phyloP scores from a whole-genome alignment of 2,888 invertebrate species.

The Rhorus exstirpatorius region DNA sequence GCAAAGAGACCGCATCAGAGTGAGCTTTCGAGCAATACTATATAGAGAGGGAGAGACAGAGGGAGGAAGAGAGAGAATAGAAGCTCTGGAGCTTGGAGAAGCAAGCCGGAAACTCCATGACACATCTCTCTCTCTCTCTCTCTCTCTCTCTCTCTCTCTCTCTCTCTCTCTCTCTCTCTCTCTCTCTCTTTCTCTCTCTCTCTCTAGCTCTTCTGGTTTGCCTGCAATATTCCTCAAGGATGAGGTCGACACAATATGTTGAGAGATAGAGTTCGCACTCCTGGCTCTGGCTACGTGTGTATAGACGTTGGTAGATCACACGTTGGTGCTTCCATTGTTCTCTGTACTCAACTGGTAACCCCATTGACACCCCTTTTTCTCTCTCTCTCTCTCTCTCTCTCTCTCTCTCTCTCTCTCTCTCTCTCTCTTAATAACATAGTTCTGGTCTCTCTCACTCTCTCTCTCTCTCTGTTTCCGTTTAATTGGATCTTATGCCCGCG shows the following conservation, averaged over 20 bases:
- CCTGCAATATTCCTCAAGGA: conserved; percentile 58
- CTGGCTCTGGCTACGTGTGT: conserved; percentile 22
- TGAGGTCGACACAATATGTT: conserved; percentile 45
- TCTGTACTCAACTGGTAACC: conserved; percentile 47
- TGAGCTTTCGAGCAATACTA: conserved; percentile 26
- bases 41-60: conserved; percentile 24
- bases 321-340: conserved; percentile 63
- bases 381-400: conserved; percentile 29
- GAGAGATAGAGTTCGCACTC: conserved; percentile 26
- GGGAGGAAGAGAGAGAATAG: conserved; percentile 65
- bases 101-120: conserved; percentile 57
- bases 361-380: conserved; percentile 57
- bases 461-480: conserved; percentile 60
- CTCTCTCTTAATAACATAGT: conserved; percentile 4
- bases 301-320: conserved; percentile 51
- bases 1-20: conserved; percentile 19
- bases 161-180: conserved; percentile 26
- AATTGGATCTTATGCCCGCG: conserved; percentile 68
- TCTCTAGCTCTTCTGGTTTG: conserved; percentile 22
- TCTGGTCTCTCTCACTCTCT: conserved; percentile 35
- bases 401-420: conserved; percentile 45
- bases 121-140: conserved; percentile 43
- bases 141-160: conserved; percentile 46
- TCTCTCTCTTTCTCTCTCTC: conserved; percentile 47
- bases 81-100: conserved; percentile 44